Conservation (phyloP, 2,113 vertebrate species). For the Passer domesticus region DNA sequence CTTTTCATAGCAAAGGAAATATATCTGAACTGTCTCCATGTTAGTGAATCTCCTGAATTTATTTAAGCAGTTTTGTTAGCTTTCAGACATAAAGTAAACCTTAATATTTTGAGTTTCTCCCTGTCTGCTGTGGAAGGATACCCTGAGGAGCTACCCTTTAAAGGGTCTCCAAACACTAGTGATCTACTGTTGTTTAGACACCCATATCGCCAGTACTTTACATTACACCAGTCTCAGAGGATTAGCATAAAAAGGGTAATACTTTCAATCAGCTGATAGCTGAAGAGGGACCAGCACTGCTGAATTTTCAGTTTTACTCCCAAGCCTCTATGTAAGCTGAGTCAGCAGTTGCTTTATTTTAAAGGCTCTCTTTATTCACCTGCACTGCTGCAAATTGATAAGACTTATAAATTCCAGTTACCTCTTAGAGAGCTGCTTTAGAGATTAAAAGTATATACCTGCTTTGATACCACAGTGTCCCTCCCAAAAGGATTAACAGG, state of each 20-base stretch:
- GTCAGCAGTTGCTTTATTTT: conserved; percentile 62
- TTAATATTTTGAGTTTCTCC: conserved; percentile 32
- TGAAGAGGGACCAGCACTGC: conserved; percentile 3
- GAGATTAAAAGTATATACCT: conserved; percentile 19
- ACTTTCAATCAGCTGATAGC: conserved; percentile 35
- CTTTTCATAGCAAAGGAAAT: neutral
- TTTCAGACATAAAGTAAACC: conserved; percentile 34
- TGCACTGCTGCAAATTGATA: conserved; percentile 23
- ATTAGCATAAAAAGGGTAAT: conserved; percentile 53
- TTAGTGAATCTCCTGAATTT: neutral
- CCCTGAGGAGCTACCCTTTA: conserved; percentile 54
- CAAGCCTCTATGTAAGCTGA: conserved; percentile 19
- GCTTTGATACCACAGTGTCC: neutral
- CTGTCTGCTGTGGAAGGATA: neutral
- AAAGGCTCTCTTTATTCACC: conserved; percentile 55
- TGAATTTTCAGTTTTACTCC: conserved; percentile 62
- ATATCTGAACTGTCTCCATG: neutral
- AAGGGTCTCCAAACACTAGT: conserved; percentile 44
- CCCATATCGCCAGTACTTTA: conserved; percentile 37
- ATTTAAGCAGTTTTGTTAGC: conserved; percentile 5
- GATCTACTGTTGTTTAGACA: conserved; percentile 51
- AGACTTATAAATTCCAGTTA: conserved; percentile 18
- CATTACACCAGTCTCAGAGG: conserved; percentile 36
- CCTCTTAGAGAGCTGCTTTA: conserved; percentile 3
- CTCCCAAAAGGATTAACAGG: neutral